phyloP scores from a whole-genome alignment of 1,140 invertebrate genomes.

The Drosophila subpulchrella region DNA sequence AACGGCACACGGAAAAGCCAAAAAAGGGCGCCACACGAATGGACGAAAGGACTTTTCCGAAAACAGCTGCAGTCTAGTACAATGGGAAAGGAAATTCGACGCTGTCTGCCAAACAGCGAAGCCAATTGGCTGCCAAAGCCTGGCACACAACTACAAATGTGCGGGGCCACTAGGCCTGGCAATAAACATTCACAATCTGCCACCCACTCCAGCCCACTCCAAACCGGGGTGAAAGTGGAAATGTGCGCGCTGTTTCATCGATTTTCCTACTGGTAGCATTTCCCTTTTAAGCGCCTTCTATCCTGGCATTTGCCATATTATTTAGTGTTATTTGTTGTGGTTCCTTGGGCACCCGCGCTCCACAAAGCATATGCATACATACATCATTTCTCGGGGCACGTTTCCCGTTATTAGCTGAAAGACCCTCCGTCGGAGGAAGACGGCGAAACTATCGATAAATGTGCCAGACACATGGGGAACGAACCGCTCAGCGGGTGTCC shows the following conservation, averaged over 20 bases:
- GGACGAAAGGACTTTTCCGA: conserved; percentile 35
- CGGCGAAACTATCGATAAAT: conserved; percentile 57
- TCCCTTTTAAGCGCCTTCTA: conserved; percentile 50
- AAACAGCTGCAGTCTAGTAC: conserved; percentile 34
- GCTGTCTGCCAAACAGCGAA: conserved; percentile 51
- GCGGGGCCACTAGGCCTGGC: conserved; percentile 44
- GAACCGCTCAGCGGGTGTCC: conserved; percentile 14
- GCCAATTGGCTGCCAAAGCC: conserved; percentile 51
- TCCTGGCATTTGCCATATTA: conserved; percentile 65
- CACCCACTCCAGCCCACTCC: conserved; percentile 9
- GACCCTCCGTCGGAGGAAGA: conserved; percentile 4
- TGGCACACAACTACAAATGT: conserved; percentile 23
- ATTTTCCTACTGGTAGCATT: conserved; percentile 58
- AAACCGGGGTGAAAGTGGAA: conserved; percentile 39
- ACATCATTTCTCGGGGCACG: conserved; percentile 39
- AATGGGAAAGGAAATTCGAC: conserved; percentile 17
- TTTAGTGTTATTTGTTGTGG: conserved; percentile 73
- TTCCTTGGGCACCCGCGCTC: conserved; percentile 18
- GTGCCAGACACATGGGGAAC: conserved; percentile 25
- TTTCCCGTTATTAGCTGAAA: conserved; percentile 59
- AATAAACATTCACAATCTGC: conserved; percentile 58
- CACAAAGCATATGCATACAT: conserved; percentile 47
- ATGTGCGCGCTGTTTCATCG: conserved; percentile 63
- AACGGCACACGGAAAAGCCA: neutral
- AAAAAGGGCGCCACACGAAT: conserved; percentile 23